Base-by-base conservation (phyloP, 2,797 vertebrate genomes). In the Sibirionetta formosa region DNA sequence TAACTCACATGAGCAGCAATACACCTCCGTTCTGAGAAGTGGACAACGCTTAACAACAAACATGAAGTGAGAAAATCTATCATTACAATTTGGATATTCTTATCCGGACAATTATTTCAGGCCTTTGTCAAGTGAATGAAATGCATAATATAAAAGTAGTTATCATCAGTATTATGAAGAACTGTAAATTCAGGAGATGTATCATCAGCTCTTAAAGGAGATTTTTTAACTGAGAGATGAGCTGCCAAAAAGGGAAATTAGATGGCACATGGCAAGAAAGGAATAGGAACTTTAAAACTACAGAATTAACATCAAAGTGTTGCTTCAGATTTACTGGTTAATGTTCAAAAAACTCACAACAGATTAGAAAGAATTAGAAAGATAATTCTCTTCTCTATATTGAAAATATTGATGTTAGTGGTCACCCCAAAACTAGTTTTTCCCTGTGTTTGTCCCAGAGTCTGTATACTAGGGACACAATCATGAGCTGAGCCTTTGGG, bases 171-270 rank as follows among this genome's bases (percentile, higher is more conserved):
- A 73, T 70, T 80, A 77, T 31, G 53, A 16, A 50, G 48, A 77
- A 71, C 26, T 44, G 57, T 57, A 24, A 65, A 26, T 35, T 82
- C 29, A 63, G 38, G 48, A 82, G 38, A 77, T 2, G 2, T 82
- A 77, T 95, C 22, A 36, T 73, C 73, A 82, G 19, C 17, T 77
- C 63, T 80, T 82, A 86, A 73, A 89, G 35, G 38, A 92, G 24
- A 66, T n/a, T 63, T 90, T 86, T 68, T 51, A 86, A 64, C 73
- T 23, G 53, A 86, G 58, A 76, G 20, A 82, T 51, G 29, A 75
- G 33, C 31, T 61, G 50, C 13, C 77, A 26, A 19, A 86, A 80
- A 89, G 50, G 29, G 33, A 92, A 81, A 82, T 69, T 51, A 83
- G 78, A 86, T 53, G 42, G 9, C 56, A 92, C 11, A 10, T 23